Conservation (phyloP, 2,888 invertebrate genomes). For the Chydorus sphaericus region DNA sequence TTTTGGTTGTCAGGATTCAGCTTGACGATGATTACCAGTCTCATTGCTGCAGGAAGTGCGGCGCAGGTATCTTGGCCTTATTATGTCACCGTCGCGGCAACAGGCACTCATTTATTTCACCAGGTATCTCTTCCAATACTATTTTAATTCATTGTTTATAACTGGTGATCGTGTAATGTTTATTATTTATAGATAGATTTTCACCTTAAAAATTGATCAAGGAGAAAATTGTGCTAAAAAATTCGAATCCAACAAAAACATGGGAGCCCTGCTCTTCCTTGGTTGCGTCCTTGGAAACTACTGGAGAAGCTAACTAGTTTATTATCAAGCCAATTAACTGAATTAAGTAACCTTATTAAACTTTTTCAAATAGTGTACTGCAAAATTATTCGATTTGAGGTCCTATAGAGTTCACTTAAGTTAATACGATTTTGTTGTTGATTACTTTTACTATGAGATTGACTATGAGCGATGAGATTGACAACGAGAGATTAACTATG, state of each 20-base stretch:
- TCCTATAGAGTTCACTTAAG: too few relatives aligned
- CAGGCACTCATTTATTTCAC: conserved; percentile 50
- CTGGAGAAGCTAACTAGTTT: too few relatives aligned
- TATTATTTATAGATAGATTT: conserved; percentile 41
- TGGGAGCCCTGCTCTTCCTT: conserved; percentile 66
- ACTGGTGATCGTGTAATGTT: conserved; percentile 12
- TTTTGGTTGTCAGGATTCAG: conserved; percentile 60
- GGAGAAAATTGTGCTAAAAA: conserved; percentile 72
- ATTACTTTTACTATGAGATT: too few relatives aligned
- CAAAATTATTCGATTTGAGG: too few relatives aligned
- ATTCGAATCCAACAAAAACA: conserved; percentile 74
- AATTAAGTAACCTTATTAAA: too few relatives aligned
- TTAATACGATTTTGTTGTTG: too few relatives aligned
- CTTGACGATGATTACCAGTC: conserved; percentile 46
- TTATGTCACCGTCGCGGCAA: conserved; percentile 49
- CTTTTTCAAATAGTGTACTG: too few relatives aligned
- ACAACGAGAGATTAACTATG: too few relatives aligned
- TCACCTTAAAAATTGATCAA: conserved; percentile 66
- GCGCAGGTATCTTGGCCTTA: conserved; percentile 68
- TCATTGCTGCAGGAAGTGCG: conserved; percentile 46
- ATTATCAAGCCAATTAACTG: too few relatives aligned
- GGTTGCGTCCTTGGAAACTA: conserved; percentile 40
- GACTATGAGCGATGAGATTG: too few relatives aligned
- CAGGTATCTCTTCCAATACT: too few relatives aligned
- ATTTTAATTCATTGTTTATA: neutral